Conservation (phyloP, 1,140 invertebrate genomes). For the Formica exsecta region DNA sequence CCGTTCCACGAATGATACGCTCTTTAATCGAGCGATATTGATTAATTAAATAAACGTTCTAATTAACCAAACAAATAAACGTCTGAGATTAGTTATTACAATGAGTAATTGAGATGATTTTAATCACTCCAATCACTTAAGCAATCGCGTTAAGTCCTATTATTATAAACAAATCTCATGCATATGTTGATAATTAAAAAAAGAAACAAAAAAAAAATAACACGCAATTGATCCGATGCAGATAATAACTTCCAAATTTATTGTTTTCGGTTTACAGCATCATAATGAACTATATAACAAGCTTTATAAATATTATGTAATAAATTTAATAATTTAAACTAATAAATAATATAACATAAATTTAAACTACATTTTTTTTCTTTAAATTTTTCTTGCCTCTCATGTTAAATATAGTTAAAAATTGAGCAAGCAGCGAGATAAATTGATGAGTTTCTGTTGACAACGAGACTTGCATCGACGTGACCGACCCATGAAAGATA, state of each 20-base stretch:
- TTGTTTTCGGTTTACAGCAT: not conserved
- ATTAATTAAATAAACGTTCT: not conserved
- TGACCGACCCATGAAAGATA: constrained; percentile 35
- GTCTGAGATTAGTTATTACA: not conserved
- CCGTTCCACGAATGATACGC: not conserved
- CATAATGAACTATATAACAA: not conserved
- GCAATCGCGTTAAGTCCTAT: not conserved
- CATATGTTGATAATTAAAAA: not conserved
- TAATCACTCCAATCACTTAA: not conserved
- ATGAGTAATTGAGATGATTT: not conserved
- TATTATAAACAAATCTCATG: not conserved
- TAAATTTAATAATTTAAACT: too few relatives aligned
- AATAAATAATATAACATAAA: not conserved
- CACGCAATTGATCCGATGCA: not conserved
- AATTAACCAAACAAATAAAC: not conserved
- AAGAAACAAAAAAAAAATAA: not conserved
- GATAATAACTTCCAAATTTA: not conserved
- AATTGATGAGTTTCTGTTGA: not conserved
- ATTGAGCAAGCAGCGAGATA: not conserved
- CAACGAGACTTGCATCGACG: not conserved
- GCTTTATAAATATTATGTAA: not conserved
- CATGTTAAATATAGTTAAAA: not conserved
- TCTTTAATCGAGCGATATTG: not conserved
- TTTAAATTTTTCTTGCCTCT: not conserved
- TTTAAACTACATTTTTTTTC: not conserved